Evolutionary conservation across 1,140 invertebrate genomes (phyloP), one percentile per base, ranked within the genome.

Genomic region (Drosophila equinoxialis): DNA sequence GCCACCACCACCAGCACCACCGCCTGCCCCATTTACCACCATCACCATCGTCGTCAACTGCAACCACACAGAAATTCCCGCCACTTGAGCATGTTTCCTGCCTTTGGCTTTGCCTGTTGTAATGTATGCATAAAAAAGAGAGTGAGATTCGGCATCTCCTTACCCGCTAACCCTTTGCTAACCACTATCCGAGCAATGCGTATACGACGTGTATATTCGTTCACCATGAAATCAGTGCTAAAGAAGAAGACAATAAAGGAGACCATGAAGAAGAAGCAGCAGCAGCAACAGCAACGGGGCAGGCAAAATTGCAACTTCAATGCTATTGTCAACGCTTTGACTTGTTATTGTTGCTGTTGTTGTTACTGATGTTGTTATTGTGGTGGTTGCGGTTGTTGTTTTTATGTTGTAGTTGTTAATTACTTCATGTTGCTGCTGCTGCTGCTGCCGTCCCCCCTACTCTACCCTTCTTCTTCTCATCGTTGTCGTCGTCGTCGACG

Each of bases 241-340:
- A 65, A 51, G 59, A 20, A 65, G 45, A 63, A 20, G 35, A 41
- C 33, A 23, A 60, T 35, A 10, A 20, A 39, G 8, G 30, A 60
- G 30, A 30, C 30, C 5, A 37, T 3, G 35, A 37, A 8, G 33
- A 35, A 8, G 7, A 1, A 35, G 7, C 7, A 11, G 8, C 7
- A 37, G 3, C 7, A 37, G 8, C 7, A 37, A 30, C 13, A 37
- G 14, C n/a, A 35, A 33, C 30, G 14, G n/a, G 10, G 62, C 62
- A 51, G 54, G 45, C 58, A 66, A 68, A 72, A 57, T 37, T 65
- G 77, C 76, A 76, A 74, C 75, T 83, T 77, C 73, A 83, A 83
- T 87, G 83, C 84, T 87, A 87, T 89, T 89, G 84, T 89, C 84
- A 89, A 90, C 84, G 85, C 80, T 89, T 89, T 80, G 70, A 67